Evolutionary conservation across 2,888 invertebrate species (phyloP).

Genomic region (Tenodera sinensis): DNA sequence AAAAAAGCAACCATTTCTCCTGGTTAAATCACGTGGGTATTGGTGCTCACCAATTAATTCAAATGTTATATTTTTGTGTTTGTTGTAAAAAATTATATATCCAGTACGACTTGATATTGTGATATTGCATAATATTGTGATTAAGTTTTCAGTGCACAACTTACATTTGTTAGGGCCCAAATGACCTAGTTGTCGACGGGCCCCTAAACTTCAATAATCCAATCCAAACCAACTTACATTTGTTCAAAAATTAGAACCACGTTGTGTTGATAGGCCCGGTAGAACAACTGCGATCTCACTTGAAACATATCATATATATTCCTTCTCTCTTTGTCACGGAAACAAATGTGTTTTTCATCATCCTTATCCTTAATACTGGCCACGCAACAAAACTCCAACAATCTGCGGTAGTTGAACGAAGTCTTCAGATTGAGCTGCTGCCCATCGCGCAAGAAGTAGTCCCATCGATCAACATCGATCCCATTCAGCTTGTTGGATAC

Average conservation of each 20-base stretch:
- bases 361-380: slow-evolving; percentile 31
- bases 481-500: slow-evolving; percentile 56
- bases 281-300: slow-evolving; percentile 47
- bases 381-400: slow-evolving; percentile 45
- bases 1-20: too few relatives aligned
- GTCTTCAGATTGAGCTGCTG: slow-evolving; percentile 47
- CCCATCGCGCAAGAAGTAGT: slow-evolving; percentile 60
- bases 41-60: too few relatives aligned
- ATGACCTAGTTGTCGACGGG: too few relatives aligned
- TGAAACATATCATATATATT: slow-evolving; percentile 49
- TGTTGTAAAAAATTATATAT: too few relatives aligned
- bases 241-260: slow-evolving; percentile 45
- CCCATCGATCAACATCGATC: slow-evolving; percentile 66
- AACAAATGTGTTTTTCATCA: slow-evolving; percentile 41
- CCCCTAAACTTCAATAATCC: too few relatives aligned
- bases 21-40: too few relatives aligned
- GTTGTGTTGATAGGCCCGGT: slow-evolving; percentile 50
- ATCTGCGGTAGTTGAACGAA: slow-evolving; percentile 47
- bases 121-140: too few relatives aligned
- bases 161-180: too few relatives aligned
- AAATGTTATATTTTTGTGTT: too few relatives aligned
- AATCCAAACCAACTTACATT: slow-evolving; percentile 48
- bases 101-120: too few relatives aligned
- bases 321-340: slow-evolving; percentile 48
- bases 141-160: too few relatives aligned